A percentile compares a stretch with the other conserved stretches of the same genome.
phyloP scores from a whole-genome alignment of 2,888 invertebrate genomes.

The Pseudoips prasinana region DNA sequence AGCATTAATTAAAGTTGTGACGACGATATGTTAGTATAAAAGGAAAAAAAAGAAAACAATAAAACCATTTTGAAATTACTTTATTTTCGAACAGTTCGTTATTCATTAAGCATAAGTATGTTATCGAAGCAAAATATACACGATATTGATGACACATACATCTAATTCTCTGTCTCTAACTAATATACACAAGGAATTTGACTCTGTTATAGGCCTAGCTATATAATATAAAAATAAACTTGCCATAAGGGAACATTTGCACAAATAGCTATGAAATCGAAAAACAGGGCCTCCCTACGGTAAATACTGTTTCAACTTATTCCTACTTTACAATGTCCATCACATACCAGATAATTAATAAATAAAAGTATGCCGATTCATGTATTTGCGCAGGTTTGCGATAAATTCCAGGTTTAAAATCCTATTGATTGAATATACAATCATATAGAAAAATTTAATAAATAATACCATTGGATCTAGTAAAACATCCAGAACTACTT shows the following conservation, averaged over 20 bases:
- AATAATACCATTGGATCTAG: no score
- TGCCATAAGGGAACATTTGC: constrained; percentile 27
- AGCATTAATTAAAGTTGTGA: no score
- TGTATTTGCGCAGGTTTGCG: no score
- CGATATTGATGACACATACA: constrained; percentile 37
- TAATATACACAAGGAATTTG: constrained; percentile 15
- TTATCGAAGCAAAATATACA: constrained; percentile 62
- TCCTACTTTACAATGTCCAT: constrained; percentile 7
- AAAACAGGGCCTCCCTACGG: constrained; percentile 21
- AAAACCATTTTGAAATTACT: constrained; percentile 42
- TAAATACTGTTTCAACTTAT: constrained; percentile 23
- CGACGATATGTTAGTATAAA: no score
- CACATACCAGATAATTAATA: no score
- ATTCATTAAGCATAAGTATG: constrained; percentile 43
- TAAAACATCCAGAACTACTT: no score
- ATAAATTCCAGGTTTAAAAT: no score
- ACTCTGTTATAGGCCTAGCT: constrained; percentile 23
- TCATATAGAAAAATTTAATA: no score
- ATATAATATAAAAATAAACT: constrained; percentile 21
- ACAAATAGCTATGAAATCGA: constrained; percentile 15
- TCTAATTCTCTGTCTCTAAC: constrained; percentile 35
- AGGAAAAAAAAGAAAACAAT: no score
- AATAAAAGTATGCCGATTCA: no score
- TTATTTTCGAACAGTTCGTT: constrained; percentile 61
- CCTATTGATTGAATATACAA: no score